Conservation (phyloP, 2,888 invertebrate species). For the Netelia virgata region DNA sequence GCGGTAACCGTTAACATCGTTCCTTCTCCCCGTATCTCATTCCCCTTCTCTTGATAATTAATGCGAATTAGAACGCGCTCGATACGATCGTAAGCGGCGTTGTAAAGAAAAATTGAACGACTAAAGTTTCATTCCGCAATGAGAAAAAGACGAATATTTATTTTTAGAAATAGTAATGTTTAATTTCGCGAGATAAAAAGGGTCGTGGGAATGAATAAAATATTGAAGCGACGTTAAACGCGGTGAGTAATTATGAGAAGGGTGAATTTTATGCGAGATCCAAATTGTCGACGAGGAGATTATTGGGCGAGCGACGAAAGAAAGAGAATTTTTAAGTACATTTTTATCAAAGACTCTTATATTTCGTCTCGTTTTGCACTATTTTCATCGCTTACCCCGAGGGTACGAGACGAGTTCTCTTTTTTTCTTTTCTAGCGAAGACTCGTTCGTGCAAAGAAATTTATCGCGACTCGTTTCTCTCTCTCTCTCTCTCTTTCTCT, state of each 20-base stretch:
- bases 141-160: no score
- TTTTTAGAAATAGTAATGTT: no score
- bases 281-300: slow-evolving; percentile 18
- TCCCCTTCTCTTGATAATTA: slow-evolving; percentile 2
- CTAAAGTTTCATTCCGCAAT: neutral
- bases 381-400: slow-evolving; percentile 41
- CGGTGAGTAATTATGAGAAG: neutral
- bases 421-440: slow-evolving; percentile 40
- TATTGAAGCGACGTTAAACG: neutral
- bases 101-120: no score
- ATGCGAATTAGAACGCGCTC: neutral
- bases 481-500: slow-evolving; percentile 25
- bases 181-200: neutral
- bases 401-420: neutral
- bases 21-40: slow-evolving; percentile 12
- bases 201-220: neutral
- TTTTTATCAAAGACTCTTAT: slow-evolving; percentile 42
- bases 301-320: slow-evolving; percentile 12
- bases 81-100: no score
- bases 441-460: slow-evolving; percentile 66
- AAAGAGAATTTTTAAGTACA: slow-evolving; percentile 30
- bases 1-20: slow-evolving; percentile 51
- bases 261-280: slow-evolving; percentile 34
- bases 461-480: slow-evolving; percentile 62
- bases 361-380: slow-evolving; percentile 42